Evolutionary conservation across 2,888 invertebrate species (phyloP), one percentile per base, ranked within the genome.

Genomic region (Arge pagana): DNA sequence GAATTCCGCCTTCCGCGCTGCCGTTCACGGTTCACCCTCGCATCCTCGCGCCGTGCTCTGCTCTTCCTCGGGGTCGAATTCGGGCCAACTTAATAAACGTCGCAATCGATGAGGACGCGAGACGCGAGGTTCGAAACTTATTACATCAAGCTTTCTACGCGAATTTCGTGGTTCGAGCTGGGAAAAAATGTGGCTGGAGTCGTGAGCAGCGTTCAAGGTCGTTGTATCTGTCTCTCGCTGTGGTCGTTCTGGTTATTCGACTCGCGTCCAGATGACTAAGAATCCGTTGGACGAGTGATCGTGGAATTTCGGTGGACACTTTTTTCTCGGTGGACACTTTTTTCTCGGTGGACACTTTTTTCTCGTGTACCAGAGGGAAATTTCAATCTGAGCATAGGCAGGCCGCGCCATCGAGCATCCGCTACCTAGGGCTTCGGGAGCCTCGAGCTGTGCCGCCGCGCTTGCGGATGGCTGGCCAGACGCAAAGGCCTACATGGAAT

Each of bases 351-450:
- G 40, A 24, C n/a, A n/a, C n/a, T n/a, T n/a, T n/a, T 54, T 54
- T 54, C 35, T 18, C 39, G 40, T 11, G 10, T 40, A 45, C 33
- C 23, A 35, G 28, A 45, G 45, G 54, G 45, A 54, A 54, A 54
- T 50, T 45, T 54, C 42, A 50, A 53, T 5, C 42, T 31, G 50
- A 11, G 31, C 49, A 43, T 36, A 48, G 4, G 10, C 16, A 42
- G 31, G 23, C 30, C 13, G 11, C 1, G 11, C 39, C 28, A 7
- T 10, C 10, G 7, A 7, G 10, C 19, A n/a, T 5, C 3, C 19
- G 8, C 10, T 15, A 5, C 1, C 7, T 16, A 31, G 40, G 26
- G 51, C 56, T 52, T 61, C 61, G 60, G 57, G 63, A 64, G 61
- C 59, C 54, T 52, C 52, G 39, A 45, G 50, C 31, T 41, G 57